A percentile compares a stretch with the other conserved stretches of the same genome.
These are phyloP conservation scores for Garra rufa DNA, from an alignment of 2,113 vertebrate species.

Conservation along the genomic window DNA sequence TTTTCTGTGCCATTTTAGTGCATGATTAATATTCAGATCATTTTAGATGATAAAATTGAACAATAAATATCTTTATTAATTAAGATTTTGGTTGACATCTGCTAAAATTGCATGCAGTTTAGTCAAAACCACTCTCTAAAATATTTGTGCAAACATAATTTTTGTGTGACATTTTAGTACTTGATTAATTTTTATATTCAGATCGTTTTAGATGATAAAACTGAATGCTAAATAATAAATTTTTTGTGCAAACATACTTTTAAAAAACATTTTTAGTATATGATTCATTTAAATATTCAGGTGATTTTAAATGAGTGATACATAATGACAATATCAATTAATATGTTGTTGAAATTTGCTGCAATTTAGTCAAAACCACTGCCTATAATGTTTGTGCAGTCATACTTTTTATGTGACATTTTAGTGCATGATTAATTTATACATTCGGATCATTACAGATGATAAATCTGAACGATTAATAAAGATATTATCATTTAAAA, in stretches of 20 bases:
- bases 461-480: background rate
- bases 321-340: no score
- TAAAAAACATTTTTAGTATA: no score
- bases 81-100: no score
- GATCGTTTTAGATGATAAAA: no score
- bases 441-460: background rate
- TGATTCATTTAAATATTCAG: no score
- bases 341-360: background rate
- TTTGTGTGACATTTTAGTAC: background rate
- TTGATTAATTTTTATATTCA: no score
- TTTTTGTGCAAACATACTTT: no score
- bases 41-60: background rate
- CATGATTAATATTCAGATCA: background rate
- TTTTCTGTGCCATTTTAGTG: background rate
- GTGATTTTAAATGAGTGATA: no score
- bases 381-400: background rate
- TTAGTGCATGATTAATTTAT: background rate
- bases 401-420: background rate
- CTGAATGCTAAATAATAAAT: no score
- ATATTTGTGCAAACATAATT: background rate
- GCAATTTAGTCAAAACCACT: background rate
- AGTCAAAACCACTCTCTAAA: background rate
- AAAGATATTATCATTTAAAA: background rate
- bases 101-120: background rate
- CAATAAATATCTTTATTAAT: constrained; percentile 15